Conservation (phyloP, 1,140 invertebrate genomes). For the Meteorus sp. region DNA sequence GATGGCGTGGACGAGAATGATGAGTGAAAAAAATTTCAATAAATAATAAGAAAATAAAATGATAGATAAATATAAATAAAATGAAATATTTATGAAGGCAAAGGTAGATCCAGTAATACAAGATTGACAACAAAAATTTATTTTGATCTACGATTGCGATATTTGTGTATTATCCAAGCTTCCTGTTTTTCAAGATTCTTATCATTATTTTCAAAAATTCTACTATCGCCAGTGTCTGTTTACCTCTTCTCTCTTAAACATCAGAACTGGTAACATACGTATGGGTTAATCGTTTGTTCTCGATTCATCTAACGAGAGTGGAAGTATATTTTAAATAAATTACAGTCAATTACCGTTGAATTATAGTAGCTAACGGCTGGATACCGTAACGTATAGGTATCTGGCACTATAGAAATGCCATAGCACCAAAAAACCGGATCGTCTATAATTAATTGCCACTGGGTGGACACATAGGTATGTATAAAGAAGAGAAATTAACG, state of each 20-base stretch:
- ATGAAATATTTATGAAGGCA: background rate
- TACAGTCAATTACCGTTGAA: constrained; percentile 26
- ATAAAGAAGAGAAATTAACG: constrained; percentile 23
- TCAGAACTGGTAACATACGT: background rate
- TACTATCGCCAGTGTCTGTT: too few relatives aligned
- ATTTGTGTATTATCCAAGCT: too few relatives aligned
- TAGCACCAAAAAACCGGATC: constrained; percentile 25
- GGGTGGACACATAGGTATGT: constrained; percentile 19
- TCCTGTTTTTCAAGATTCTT: too few relatives aligned
- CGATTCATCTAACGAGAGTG: constrained; percentile 28
- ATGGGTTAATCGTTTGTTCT: constrained; percentile 5
- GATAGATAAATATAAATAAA: background rate
- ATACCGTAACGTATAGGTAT: constrained; percentile 19
- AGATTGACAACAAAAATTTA: constrained; percentile 6
- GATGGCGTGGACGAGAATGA: constrained; percentile 36
- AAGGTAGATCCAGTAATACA: constrained; percentile 2
- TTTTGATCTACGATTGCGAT: background rate
- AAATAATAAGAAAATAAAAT: background rate
- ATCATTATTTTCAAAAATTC: too few relatives aligned
- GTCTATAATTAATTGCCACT: constrained; percentile 30
- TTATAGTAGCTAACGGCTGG: constrained; percentile 21
- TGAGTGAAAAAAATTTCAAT: constrained; percentile 7
- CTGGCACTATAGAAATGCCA: background rate
- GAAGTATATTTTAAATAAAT: constrained; percentile 32
- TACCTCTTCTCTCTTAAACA: too few relatives aligned